Conservation (phyloP, 2,113 vertebrate species). For the Cairina moschata region DNA sequence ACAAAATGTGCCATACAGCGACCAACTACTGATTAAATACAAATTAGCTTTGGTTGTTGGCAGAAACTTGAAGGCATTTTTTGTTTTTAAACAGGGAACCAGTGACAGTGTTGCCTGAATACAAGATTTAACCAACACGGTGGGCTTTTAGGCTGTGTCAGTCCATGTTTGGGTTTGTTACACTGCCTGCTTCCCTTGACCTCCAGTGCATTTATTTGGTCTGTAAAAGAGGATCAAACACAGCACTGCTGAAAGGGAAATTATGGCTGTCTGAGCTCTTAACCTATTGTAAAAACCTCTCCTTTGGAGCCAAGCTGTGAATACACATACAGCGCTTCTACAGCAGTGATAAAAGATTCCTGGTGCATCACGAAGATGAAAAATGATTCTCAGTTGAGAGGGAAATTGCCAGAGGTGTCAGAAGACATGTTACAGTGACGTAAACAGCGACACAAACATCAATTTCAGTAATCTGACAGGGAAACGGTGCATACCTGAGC, state of each 20-base stretch:
- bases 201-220: not conserved
- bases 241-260: constrained; percentile 30
- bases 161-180: not conserved
- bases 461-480: constrained; percentile 56
- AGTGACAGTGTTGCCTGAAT: not conserved
- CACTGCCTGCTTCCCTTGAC: not conserved
- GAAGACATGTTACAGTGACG: constrained; percentile 45
- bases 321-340: not conserved
- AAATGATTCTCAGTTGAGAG: constrained; percentile 34
- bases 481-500: constrained; percentile 17
- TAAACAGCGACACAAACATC: constrained; percentile 36
- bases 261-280: not conserved
- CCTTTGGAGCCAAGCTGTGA: not conserved
- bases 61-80: constrained; percentile 19
- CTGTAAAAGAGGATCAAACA: constrained; percentile 25
- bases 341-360: not conserved
- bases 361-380: constrained; percentile 6
- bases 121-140: not conserved
- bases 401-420: constrained; percentile 58
- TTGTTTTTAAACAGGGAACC: not conserved
- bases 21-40: constrained; percentile 62
- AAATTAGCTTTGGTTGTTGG: constrained; percentile 13
- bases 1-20: not conserved
- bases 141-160: not conserved
- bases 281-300: not conserved